Evolutionary conservation across 1,140 invertebrate species (phyloP).

Genomic region (Drosophila subobscura): DNA sequence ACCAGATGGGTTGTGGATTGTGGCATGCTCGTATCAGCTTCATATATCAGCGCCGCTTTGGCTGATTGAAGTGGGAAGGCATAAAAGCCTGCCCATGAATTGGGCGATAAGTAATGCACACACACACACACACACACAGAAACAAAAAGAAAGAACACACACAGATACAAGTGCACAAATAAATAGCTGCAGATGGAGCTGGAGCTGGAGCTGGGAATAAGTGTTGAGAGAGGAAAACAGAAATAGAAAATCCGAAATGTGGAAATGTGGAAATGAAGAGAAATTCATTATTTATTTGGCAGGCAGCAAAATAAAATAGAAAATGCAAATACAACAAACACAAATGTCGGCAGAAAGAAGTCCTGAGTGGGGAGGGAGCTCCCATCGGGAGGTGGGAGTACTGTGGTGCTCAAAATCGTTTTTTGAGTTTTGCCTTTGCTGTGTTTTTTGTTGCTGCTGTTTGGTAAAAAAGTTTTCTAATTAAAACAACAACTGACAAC

Average conservation of each 20-base stretch:
- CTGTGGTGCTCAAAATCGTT: conserved; percentile 75
- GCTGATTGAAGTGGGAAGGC: conserved; percentile 33
- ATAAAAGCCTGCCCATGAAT: conserved; percentile 33
- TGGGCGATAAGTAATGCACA: conserved; percentile 42
- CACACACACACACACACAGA: conserved; percentile 1
- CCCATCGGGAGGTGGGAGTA: conserved; percentile 22
- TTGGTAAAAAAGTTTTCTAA: conserved; percentile 81
- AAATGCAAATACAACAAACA: conserved; percentile 72
- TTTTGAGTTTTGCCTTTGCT: conserved; percentile 66
- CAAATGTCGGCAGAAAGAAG: conserved; percentile 7
- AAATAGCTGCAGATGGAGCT: too few relatives aligned
- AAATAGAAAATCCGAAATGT: conserved; percentile 41
- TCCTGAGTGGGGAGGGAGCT: neutral
- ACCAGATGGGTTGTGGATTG: conserved; percentile 28
- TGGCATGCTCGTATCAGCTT: neutral
- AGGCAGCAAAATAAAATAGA: conserved; percentile 72
- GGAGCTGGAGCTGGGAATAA: neutral
- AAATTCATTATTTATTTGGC: conserved; percentile 81
- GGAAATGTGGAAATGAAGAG: conserved; percentile 65
- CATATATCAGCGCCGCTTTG: neutral
- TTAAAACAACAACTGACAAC: conserved; percentile 81
- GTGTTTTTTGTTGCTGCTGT: conserved; percentile 2
- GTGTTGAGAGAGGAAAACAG: conserved; percentile 20
- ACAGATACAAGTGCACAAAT: conserved; percentile 2
- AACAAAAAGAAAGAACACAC: neutral